These are phyloP conservation scores for Chrysodeixis includens DNA, from an alignment of 2,888 invertebrate species.

Conservation along the genomic window DNA sequence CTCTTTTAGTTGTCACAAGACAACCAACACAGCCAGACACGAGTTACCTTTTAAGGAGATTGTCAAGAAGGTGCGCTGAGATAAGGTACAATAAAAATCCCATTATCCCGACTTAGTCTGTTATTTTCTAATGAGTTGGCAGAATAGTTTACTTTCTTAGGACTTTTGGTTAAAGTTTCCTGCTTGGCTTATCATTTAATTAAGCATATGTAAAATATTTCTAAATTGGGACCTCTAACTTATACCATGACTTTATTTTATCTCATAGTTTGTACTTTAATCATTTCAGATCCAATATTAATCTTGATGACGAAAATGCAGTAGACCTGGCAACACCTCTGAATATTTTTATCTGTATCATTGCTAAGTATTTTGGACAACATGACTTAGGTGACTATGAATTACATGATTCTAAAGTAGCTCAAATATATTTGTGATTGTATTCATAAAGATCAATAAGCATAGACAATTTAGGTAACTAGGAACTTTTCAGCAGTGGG, in stretches of 20 bases:
- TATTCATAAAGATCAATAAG: neutral
- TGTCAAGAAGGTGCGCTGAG: slow-evolving; percentile 90
- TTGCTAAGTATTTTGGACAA: slow-evolving; percentile 93
- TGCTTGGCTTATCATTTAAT: too few species aligned
- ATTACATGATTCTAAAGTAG: slow-evolving; percentile 47
- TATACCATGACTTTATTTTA: too few species aligned
- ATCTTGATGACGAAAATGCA: slow-evolving; percentile 75
- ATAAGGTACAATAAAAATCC: slow-evolving; percentile 80
- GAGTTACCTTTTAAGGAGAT: slow-evolving; percentile 90
- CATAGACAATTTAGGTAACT: neutral
- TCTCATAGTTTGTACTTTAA: too few species aligned
- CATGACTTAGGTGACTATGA: slow-evolving; percentile 91
- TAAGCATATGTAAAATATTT: too few species aligned
- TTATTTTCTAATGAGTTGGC: too few species aligned
- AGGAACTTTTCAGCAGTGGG: neutral
- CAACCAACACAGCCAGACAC: slow-evolving; percentile 92
- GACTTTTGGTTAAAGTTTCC: too few species aligned
- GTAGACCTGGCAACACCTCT: slow-evolving; percentile 85
- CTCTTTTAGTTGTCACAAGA: slow-evolving; percentile 90
- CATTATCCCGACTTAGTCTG: too few species aligned
- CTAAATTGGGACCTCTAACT: too few species aligned
- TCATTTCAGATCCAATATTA: slow-evolving; percentile 77
- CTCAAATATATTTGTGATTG: slow-evolving; percentile 44
- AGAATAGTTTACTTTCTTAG: too few species aligned
- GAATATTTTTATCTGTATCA: slow-evolving; percentile 93